Evolutionary conservation across 2,113 vertebrate species (phyloP).

Genomic region (Morone chrysops): DNA sequence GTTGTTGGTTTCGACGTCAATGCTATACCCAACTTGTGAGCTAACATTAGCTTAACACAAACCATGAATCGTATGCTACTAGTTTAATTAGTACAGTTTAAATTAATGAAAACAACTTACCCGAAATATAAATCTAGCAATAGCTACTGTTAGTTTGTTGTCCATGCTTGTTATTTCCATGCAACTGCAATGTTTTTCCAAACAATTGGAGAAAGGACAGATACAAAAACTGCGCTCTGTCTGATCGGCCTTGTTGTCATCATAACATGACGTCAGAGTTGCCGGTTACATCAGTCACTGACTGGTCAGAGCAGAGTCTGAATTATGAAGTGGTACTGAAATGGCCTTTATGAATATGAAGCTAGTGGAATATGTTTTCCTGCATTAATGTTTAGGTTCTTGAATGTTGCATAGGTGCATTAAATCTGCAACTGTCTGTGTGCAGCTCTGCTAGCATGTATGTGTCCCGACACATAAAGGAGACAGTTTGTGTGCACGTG

Average conservation of each 20-base stretch:
- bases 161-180: too few relatives aligned
- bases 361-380: constrained; percentile 3
- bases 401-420: constrained; percentile 17
- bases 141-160: too few relatives aligned
- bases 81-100: too few relatives aligned
- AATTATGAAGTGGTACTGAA: constrained; percentile 28
- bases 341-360: constrained; percentile 5
- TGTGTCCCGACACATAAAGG: constrained; percentile 50
- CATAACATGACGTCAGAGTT: background rate
- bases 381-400: constrained; percentile 7
- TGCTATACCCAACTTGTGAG: too few relatives aligned
- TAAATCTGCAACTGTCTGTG: constrained; percentile 55
- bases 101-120: too few relatives aligned
- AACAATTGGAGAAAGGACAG: too few relatives aligned
- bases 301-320: background rate
- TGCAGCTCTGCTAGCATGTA: constrained; percentile 34
- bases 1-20: too few relatives aligned
- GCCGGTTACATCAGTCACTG: background rate
- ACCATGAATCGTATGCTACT: too few relatives aligned
- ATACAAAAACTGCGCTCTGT: too few relatives aligned
- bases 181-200: too few relatives aligned
- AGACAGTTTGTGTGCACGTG: constrained; percentile 45
- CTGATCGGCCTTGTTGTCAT: background rate
- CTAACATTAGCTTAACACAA: too few relatives aligned
- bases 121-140: too few relatives aligned